Evolutionary conservation across 2,797 vertebrate species (phyloP), one percentile per base, ranked within the genome.

Genomic region (Nannoperca obscura): DNA sequence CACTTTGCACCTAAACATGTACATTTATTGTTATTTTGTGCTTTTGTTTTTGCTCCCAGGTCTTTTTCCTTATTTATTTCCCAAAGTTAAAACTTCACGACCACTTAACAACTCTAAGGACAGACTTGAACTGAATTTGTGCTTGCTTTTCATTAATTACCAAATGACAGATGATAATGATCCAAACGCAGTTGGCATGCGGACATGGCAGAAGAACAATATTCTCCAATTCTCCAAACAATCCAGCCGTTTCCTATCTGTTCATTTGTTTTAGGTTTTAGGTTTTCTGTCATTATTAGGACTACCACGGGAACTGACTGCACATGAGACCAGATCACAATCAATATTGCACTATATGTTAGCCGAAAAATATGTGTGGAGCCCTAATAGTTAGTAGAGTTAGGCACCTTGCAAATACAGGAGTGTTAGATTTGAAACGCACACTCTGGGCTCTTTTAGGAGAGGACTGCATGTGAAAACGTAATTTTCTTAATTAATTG

Each of bases 401-500:
- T 40, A 57, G 55, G 47, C 20, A 44, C 47, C 44, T 61, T 62
- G 47, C 47, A 65, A 42, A 54, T 54, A 49, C 27, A 30, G 5
- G 36, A 27, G 27, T 40, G 50, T 27, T 24, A n/a, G 30, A 59
- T 30, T 13, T 10, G 5, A 78, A 54, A 55, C 27, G 44, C 38
- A 24, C 24, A 24, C 47, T 12, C 19, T 44, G 54, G 24, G 34
- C 5, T 70, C 50, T 76, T 36, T 42, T 6, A 59, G 47, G 42
- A 74, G 4, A 38, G 17, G 19, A 32, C 49, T 54, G 55, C 44
- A 63, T 9, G 68, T 71, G 36, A 72, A 84, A 82, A 83, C 66
- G 47, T 79, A 40, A 86, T 81, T 82, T 76, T 80, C 59, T 68
- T 75, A 84, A 88, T 87, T 53, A 79, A 80, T 55, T 87, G 84